Conservation (phyloP, 2,113 vertebrate genomes). For the Oreochromis tanganicae region DNA sequence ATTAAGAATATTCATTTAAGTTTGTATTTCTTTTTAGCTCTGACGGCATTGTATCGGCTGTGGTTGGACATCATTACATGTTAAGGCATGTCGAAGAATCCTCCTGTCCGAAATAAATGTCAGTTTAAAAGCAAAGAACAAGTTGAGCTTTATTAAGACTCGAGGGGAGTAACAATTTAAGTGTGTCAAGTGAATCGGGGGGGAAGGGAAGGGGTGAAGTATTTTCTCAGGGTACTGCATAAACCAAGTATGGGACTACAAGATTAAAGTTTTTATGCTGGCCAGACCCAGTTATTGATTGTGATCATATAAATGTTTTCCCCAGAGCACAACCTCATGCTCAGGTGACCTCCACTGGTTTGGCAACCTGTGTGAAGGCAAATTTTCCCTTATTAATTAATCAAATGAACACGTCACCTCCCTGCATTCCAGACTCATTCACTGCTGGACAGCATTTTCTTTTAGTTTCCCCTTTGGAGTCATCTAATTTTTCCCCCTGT, state of each 20-base stretch:
- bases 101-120: too few relatives aligned
- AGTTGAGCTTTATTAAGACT: too few relatives aligned
- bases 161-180: not conserved
- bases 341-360: not conserved
- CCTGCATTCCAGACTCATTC: not conserved
- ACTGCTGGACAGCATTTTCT: not conserved
- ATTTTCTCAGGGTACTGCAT: not conserved
- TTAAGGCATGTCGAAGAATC: too few relatives aligned
- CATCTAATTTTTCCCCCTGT: not conserved
- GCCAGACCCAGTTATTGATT: not conserved
- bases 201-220: not conserved
- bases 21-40: too few relatives aligned
- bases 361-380: not conserved
- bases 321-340: not conserved
- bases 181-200: not conserved
- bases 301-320: not conserved
- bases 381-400: not conserved
- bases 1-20: too few relatives aligned
- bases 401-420: not conserved
- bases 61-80: too few relatives aligned
- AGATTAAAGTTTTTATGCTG: not conserved
- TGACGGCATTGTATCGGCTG: too few relatives aligned
- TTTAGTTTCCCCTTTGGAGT: not conserved
- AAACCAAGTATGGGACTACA: not conserved
- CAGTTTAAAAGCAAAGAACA: too few relatives aligned